phyloP scores from a whole-genome alignment of 92 coral and sea anemone genomes.

The Blastomussa wellsi region DNA sequence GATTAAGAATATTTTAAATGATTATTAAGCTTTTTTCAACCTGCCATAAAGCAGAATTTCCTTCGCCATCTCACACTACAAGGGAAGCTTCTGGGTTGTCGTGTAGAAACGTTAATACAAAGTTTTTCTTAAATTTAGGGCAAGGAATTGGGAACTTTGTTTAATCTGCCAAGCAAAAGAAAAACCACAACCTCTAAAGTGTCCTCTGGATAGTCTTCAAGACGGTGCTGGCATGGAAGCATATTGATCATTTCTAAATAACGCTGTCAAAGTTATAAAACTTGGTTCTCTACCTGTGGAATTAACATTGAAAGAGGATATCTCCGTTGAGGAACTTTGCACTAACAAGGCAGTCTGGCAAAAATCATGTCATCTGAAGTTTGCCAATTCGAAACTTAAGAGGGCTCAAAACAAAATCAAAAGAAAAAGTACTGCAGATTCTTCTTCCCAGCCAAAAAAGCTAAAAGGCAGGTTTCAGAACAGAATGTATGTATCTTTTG shows the following conservation, averaged over 20 bases:
- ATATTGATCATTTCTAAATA: conserved; percentile 45
- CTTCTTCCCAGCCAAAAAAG: background rate
- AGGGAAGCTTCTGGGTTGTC: too few relatives aligned
- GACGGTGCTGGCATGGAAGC: conserved; percentile 39
- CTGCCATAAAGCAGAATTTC: too few relatives aligned
- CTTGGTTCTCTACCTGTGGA: conserved; percentile 41
- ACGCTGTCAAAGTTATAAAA: conserved; percentile 43
- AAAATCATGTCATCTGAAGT: conserved; percentile 50
- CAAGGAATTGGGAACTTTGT: too few relatives aligned
- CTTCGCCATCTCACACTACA: too few relatives aligned
- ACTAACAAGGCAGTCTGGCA: conserved; percentile 50
- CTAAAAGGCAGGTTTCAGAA: conserved; percentile 6
- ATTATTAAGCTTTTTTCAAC: conserved; percentile 2
- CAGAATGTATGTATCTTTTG: conserved; percentile 40
- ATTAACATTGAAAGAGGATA: conserved; percentile 8
- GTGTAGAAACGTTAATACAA: background rate
- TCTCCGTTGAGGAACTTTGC: conserved; percentile 44
- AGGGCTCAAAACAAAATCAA: conserved; percentile 34
- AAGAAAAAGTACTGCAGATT: conserved; percentile 15
- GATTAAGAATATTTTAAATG: conserved; percentile 25
- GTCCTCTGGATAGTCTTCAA: conserved; percentile 42
- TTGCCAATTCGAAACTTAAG: conserved; percentile 39
- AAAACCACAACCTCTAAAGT: conserved; percentile 14
- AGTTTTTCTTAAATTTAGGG: too few relatives aligned
- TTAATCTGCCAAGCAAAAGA: too few relatives aligned